Evolutionary conservation across 2,113 vertebrate genomes (phyloP), one percentile per base, ranked within the genome.

Genomic region (Penelope pileata): DNA sequence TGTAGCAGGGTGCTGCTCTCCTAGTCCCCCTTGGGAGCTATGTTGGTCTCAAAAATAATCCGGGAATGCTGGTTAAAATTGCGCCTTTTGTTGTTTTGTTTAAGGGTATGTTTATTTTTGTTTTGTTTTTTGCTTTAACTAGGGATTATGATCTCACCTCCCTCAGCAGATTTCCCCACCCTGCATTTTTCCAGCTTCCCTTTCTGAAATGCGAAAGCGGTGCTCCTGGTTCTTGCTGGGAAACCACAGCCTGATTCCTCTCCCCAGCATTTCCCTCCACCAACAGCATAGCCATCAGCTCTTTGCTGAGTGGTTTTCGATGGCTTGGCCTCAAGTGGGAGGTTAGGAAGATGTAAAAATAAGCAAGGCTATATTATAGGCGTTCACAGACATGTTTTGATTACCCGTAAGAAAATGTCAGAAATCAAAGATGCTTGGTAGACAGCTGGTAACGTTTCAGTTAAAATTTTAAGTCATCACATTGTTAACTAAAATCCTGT

Each of bases 271-370:
- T 67, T 23, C 9, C 4, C 32, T 34, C 56, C 26, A 17, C 9
- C 23, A 43, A 5, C 2, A 16, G 10, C 1, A 5, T 12, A n/a
- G 42, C 48, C 3, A 2, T 42, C 7, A 5, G 12, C 36, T 45
- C n/a, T 69, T 40, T 80, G 42, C 59, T 85, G 36, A 14, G 36
- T 38, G 11, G 6, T 66, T 83, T 82, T 64, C 66, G 48, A 1
- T 26, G 45, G 16, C 70, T 75, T 34, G 4, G 6, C 40, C 67
- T 83, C 75, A 27, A 15, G 27, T 11, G 50, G 36, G 40, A 51
- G 12, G 7, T 75, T 59, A 26, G 8, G 32, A 75, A 68, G 53
- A 70, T 7, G 12, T 63, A 7, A 84, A 54, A 70, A 40, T 13
- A 56, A 58, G 15, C 16, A 4, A 77, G 82, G n/a, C 2, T 4